A percentile compares a stretch with the other conserved stretches of the same genome.
Conservation (phyloP, 2,888 invertebrate species). For the Clepsis dumicolana region DNA sequence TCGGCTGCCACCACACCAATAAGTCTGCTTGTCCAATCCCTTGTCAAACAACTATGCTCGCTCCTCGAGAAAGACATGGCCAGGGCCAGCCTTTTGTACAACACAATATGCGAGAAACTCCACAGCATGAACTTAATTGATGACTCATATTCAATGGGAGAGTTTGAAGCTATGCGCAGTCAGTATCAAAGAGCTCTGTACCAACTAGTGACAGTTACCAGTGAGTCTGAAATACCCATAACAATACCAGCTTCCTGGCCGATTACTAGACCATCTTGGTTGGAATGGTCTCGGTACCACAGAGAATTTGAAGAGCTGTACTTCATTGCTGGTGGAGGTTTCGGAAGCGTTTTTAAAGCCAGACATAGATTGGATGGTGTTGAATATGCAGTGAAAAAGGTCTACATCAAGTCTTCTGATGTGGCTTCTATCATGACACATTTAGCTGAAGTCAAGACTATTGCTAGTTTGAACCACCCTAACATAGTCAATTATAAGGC, state of each 20-base stretch:
- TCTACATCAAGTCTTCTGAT: conserved; percentile 87
- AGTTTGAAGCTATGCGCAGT: conserved; percentile 89
- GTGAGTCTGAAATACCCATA: conserved; percentile 82
- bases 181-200: conserved; percentile 89
- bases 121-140: conserved; percentile 90
- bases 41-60: conserved; percentile 89
- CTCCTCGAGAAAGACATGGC: conserved; percentile 87
- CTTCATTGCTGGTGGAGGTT: conserved; percentile 91
- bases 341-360: conserved; percentile 92
- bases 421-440: conserved; percentile 88
- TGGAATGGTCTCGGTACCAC: conserved; percentile 88
- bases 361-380: conserved; percentile 91
- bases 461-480: conserved; percentile 91
- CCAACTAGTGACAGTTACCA: conserved; percentile 87
- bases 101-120: conserved; percentile 89
- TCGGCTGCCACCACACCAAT: conserved; percentile 85
- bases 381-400: conserved; percentile 93
- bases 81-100: conserved; percentile 87
- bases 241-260: conserved; percentile 83
- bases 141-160: conserved; percentile 88
- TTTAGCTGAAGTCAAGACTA: conserved; percentile 92
- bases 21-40: conserved; percentile 89
- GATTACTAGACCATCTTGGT: conserved; percentile 77
- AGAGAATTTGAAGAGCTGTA: conserved; percentile 90
- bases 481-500: conserved; percentile 94